phyloP scores from a whole-genome alignment of 2,113 vertebrate genomes.

The human region GRCh38 chr5:119042501-119043000 shows the following conservation, averaged over 20 bases:
- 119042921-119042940: conserved; percentile 4
- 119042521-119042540: background rate
- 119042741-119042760: background rate
- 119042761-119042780: background rate
- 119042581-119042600: background rate
- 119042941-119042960: conserved; percentile 43
- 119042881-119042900: conserved; percentile 8
- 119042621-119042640: background rate
- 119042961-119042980: background rate
- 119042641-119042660: background rate
- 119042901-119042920: background rate
- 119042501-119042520: conserved; percentile 10
- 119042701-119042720: background rate
- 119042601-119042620: background rate
- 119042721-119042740: background rate
- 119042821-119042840: background rate
- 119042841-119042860: background rate
- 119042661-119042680: background rate
- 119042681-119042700: background rate
- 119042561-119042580: background rate
- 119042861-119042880: background rate
- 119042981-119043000: background rate
- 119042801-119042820: background rate
- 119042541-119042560: background rate
- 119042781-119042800: background rate